These are phyloP conservation scores for Balearica regulorum DNA, from an alignment of 2,797 vertebrate genomes.

Conservation along the genomic window DNA sequence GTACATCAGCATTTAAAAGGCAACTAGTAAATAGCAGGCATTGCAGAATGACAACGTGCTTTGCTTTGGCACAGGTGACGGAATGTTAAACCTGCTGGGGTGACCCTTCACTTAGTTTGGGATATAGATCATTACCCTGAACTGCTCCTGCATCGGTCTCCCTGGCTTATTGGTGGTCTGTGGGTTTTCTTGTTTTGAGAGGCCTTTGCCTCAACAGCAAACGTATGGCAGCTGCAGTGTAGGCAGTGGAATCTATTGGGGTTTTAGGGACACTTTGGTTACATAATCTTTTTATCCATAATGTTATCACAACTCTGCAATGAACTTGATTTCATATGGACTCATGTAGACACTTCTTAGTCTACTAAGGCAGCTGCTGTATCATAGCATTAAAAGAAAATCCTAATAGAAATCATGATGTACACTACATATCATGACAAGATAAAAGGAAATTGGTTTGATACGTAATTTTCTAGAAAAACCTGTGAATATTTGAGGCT, in stretches of 20 bases:
- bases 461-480: not conserved
- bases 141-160: not conserved
- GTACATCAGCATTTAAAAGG: slow-evolving; percentile 2
- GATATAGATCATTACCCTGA: not conserved
- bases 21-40: slow-evolving; percentile 9
- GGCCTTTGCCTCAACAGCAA: not conserved
- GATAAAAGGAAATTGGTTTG: not conserved
- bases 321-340: not conserved
- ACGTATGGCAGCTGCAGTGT: rapidly evolving
- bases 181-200: not conserved
- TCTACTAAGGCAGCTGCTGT: not conserved
- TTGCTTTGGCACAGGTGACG: not conserved
- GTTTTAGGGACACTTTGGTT: not conserved
- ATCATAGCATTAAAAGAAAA: not conserved
- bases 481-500: not conserved
- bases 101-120: not conserved
- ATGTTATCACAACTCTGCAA: not conserved
- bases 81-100: not conserved
- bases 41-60: not conserved
- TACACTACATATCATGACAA: not conserved
- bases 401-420: not conserved
- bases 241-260: not conserved
- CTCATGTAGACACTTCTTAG: not conserved
- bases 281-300: not conserved
- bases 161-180: not conserved